Evolutionary conservation across 2,797 vertebrate species (phyloP), one percentile per base, ranked within the genome.

Genomic region (Mycteria americana): DNA sequence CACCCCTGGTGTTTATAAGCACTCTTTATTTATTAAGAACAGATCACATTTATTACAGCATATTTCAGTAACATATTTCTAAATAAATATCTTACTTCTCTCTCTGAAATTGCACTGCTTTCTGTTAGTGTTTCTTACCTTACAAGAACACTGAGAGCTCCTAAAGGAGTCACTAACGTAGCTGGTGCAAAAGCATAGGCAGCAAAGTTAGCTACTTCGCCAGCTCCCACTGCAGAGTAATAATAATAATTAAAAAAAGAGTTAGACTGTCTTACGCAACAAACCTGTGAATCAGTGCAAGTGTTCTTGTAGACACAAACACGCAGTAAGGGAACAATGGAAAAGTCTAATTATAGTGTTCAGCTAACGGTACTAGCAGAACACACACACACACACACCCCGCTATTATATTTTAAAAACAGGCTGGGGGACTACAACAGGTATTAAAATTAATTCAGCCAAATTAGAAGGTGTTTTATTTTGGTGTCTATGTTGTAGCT

Each of bases 171-270:
- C 96, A 99, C 99, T 41, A 99, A 98, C 0, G 99, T 99, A 21
- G 99, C 99, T 14, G 99, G 99, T 93, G 99, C 99, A 79, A 99
- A 99, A n/a, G 99, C 99, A 41, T 99, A 99, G 1, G 99, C 99
- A 91, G 99, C 99, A 18, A 99, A 99, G 97, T 99, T 99, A 18
- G 99, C 99, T 94, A 98, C 99, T 98, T 99, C 99, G 1, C 99
- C 99, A 21, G 99, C 99, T 75, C 99, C 99, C 99, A 99, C 99
- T 99, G 97, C 69, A 93, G 88, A 80, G 67, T 7, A 80, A 93
- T 60, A 73, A 90, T 39, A 76, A 81, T 4, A 46, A 86, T 56
- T 35, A 51, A 21, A 48, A 88, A 75, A 54, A 56, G 70, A 50
- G 41, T 92, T 80, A 92, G 37, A 33, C 18, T 69, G 48, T 41